Conservation (phyloP, 2,888 invertebrate species). For the Arctia plantaginis region DNA sequence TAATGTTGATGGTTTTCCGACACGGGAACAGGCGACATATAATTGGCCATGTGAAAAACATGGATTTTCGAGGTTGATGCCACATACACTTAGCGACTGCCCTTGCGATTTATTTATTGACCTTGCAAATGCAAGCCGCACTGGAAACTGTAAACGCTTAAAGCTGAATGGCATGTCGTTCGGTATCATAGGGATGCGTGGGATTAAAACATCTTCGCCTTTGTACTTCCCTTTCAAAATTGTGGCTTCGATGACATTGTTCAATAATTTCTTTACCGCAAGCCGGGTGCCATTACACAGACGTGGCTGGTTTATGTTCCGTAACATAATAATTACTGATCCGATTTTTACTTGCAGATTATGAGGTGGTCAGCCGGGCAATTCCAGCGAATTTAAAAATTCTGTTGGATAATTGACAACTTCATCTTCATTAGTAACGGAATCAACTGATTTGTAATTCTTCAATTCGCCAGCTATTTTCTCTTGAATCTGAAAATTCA, state of each 20-base stretch:
- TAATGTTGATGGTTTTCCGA: slow-evolving; percentile 44
- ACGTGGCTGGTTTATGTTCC: slow-evolving; percentile 42
- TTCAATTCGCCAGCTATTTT: slow-evolving; percentile 28
- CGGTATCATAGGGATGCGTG: slow-evolving; percentile 29
- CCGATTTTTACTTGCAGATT: slow-evolving; percentile 55
- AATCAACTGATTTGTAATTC: slow-evolving; percentile 3
- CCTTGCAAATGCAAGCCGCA: slow-evolving; percentile 32
- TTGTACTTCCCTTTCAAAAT: slow-evolving; percentile 26
- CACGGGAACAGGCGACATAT: too few relatives aligned
- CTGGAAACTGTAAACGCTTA: too few relatives aligned
- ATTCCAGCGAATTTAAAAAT: slow-evolving; percentile 59
- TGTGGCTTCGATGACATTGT: slow-evolving; percentile 35
- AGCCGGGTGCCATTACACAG: slow-evolving; percentile 40
- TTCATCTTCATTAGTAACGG: slow-evolving; percentile 33
- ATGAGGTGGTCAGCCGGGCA: slow-evolving; percentile 50
- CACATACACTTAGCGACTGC: slow-evolving; percentile 10
- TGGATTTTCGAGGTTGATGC: slow-evolving; percentile 39
- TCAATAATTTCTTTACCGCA: slow-evolving; percentile 39
- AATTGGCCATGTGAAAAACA: too few relatives aligned
- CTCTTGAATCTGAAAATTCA: slow-evolving; percentile 26
- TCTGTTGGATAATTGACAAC: too few relatives aligned
- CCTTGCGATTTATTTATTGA: slow-evolving; percentile 26
- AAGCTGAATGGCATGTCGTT: slow-evolving; percentile 25
- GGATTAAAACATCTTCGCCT: too few relatives aligned
- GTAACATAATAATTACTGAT: slow-evolving; percentile 54